Percentiles rank a stretch among this genome's conserved stretches.
Evolutionary conservation across 2,113 vertebrate species (phyloP).

Genomic region (Pedionomus torquatus): DNA sequence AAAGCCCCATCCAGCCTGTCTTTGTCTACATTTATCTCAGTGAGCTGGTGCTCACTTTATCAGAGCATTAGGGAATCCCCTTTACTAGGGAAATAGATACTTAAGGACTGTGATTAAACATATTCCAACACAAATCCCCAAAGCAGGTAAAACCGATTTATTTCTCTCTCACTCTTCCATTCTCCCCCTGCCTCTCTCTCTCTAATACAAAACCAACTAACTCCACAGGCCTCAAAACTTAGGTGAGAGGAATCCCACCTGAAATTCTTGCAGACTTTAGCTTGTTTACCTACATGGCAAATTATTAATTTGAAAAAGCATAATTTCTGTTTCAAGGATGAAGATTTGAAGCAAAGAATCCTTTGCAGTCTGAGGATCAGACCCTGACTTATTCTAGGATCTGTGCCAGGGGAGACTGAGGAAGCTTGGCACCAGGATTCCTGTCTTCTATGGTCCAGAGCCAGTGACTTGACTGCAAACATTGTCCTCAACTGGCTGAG

Average conservation of each 20-base stretch:
- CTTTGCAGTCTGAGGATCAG: neutral
- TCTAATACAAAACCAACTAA: neutral
- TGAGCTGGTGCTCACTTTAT: neutral
- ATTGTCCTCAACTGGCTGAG: neutral
- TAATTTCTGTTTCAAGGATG: neutral
- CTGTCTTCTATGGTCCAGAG: neutral
- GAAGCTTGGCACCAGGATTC: neutral
- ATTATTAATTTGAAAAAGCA: neutral
- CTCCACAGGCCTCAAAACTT: neutral
- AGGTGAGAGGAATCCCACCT: neutral
- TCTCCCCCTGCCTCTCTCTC: neutral
- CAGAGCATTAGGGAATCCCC: neutral
- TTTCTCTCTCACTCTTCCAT: neutral
- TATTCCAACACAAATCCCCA: neutral
- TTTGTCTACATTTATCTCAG: neutral
- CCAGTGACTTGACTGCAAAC: neutral
- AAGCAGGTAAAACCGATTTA: neutral
- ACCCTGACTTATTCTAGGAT: neutral
- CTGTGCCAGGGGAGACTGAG: neutral
- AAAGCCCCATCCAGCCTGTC: too few relatives aligned
- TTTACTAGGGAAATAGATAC: neutral
- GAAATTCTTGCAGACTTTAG: neutral
- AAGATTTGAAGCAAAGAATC: neutral
- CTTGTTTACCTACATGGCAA: neutral
- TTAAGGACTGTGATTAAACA: neutral